Percentiles rank a stretch among this genome's conserved stretches.
phyloP scores from a whole-genome alignment of 2,113 vertebrate species.

The Sorex araneus region DNA sequence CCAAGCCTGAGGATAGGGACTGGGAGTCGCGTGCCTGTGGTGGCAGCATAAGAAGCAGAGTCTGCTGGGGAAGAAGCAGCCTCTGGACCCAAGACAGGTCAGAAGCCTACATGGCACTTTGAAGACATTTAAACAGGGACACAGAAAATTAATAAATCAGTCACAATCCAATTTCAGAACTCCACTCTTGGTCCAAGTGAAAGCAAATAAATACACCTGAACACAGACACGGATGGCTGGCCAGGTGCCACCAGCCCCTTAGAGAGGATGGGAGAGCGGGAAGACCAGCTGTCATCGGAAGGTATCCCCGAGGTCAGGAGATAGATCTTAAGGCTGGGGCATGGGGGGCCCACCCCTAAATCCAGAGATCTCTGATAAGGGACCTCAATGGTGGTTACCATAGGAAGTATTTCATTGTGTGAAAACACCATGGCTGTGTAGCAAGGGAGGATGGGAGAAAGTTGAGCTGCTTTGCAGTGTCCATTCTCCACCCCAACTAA shows the following conservation, averaged over 20 bases:
- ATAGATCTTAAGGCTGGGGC: background rate
- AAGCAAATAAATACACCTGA: background rate
- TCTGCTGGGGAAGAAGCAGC: background rate
- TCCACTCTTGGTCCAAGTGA: background rate
- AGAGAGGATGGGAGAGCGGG: background rate
- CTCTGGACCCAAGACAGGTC: background rate
- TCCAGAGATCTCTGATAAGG: background rate
- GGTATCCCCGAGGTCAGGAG: background rate
- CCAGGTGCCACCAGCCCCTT: background rate
- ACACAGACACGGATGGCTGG: background rate
- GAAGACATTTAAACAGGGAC: conserved; percentile 35
- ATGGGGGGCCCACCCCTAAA: background rate
- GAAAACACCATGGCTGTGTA: background rate
- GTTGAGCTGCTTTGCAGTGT: background rate
- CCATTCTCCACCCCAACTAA: background rate
- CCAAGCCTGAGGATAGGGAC: background rate
- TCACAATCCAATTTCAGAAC: conserved; percentile 1
- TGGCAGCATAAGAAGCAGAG: background rate
- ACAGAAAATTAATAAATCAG: background rate
- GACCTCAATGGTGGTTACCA: background rate
- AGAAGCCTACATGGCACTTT: background rate
- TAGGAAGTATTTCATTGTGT: background rate
- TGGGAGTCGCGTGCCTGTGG: background rate
- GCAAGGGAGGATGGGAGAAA: background rate
- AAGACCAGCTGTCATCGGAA: background rate